Base-by-base conservation (phyloP, 2,797 vertebrate species). In the Geotrypetes seraphini region DNA sequence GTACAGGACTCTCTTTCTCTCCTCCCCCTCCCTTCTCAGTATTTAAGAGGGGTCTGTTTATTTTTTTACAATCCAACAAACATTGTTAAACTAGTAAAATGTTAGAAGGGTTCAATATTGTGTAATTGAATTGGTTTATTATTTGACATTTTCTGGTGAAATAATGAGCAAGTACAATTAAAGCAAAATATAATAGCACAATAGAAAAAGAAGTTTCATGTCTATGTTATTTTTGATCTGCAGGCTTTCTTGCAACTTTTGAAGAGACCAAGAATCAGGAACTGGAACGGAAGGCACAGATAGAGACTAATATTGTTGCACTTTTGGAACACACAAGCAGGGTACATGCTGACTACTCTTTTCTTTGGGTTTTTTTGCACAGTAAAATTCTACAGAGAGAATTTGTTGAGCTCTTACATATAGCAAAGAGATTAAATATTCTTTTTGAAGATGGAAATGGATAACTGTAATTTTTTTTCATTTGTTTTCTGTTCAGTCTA, bases 321-420 rank as follows among this genome's bases (percentile, higher is more conserved):
- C 71, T 97, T 8, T 63, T 97, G 51, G 94, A 97, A 29, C 87
- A 87, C 12, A 80, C 77, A 8, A 96, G 92, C 75, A 80, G 89
- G 61, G 89, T 91, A 60, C 76, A 79, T 62, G 39, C 16, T 16
- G 45, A 12, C 17, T 19, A 6, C 28, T 12, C 8, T 36, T 18
- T 30, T 6, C 10, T 44, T 57, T n/a, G n/a, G n/a, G n/a, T 5
- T 5, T 2, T 10, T 4, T 23, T 28, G 8, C n/a, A n/a, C 3
- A 37, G 7, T 9, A 22, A 34, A 34, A 11, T 7, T 12, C 32
- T 6, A 7, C 13, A 7, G 19, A 30, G 2, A 10, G 27, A 28
- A 5, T 0, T 5, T 16, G 5, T n/a, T 7, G 41, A n/a, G 2
- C 28, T 23, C 10, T n/a, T 28, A 10, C 20, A 4, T 13, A 1